phyloP scores from a whole-genome alignment of 1,140 invertebrate species.

The Magallana gigas region DNA sequence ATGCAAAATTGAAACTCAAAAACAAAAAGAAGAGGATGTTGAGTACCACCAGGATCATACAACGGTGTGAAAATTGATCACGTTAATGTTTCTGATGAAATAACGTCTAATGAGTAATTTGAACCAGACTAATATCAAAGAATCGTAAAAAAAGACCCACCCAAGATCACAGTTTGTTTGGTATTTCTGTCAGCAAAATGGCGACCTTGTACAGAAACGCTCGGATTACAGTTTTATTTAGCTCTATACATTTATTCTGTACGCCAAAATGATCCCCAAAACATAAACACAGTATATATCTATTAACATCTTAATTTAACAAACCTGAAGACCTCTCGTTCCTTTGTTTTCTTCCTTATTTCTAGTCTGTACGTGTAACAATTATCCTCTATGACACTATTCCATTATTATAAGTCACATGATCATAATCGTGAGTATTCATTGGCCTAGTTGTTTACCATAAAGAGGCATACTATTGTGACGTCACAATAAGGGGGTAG shows the following conservation, averaged over 20 bases:
- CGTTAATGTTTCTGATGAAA: neutral
- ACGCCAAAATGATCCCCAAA: neutral
- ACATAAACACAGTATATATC: neutral
- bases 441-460: slow-evolving; percentile 44
- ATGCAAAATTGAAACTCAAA: neutral
- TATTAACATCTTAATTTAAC: slow-evolving; percentile 1
- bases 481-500: slow-evolving; percentile 31
- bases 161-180: slow-evolving; percentile 55
- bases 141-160: slow-evolving; percentile 43
- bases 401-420: slow-evolving; percentile 49
- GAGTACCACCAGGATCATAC: no score
- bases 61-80: no score
- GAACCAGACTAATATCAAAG: neutral
- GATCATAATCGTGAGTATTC: slow-evolving; percentile 32
- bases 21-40: neutral
- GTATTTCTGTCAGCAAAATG: slow-evolving; percentile 58
- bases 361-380: slow-evolving; percentile 45
- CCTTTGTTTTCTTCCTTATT: slow-evolving; percentile 40
- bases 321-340: slow-evolving; percentile 35
- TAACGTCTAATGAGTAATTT: neutral
- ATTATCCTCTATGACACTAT: slow-evolving; percentile 51
- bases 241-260: neutral
- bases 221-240: slow-evolving; percentile 6
- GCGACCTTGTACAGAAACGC: slow-evolving; percentile 49
- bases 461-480: slow-evolving; percentile 47